A percentile compares a stretch with the other conserved stretches of the same genome.
Conservation (phyloP, 2,113 vertebrate species). For the Ariopsis seemanni region DNA sequence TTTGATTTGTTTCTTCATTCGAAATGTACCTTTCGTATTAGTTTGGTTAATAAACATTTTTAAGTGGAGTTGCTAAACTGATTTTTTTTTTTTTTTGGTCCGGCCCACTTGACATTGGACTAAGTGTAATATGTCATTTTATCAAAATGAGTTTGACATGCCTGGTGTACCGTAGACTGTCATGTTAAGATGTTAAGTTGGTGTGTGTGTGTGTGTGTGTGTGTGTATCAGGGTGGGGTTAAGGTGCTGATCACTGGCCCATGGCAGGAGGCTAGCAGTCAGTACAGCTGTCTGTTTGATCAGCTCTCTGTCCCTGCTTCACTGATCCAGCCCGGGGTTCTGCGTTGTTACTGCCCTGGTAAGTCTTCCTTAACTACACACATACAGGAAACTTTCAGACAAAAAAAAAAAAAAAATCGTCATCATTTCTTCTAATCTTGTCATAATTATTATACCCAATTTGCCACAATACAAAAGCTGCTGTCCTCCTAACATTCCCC, state of each 20-base stretch:
- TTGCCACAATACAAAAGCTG: background rate
- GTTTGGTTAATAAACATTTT: background rate
- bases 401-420: background rate
- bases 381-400: background rate
- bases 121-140: background rate
- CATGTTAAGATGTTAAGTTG: background rate
- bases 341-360: conserved; percentile 99
- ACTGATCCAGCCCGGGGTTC: conserved; percentile 94
- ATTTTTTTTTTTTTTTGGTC: background rate
- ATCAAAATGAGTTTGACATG: background rate
- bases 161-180: background rate
- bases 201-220: conserved; percentile 14
- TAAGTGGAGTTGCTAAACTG: background rate
- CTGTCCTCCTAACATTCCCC: background rate
- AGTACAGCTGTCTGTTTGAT: conserved; percentile 98
- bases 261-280: conserved; percentile 96
- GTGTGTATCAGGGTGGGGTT: conserved; percentile 84
- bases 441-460: background rate
- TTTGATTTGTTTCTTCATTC: background rate
- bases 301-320: conserved; percentile 98
- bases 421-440: background rate
- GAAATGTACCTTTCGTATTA: background rate
- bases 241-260: conserved; percentile 98
- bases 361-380: conserved; percentile 52
- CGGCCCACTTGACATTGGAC: background rate